Conservation (phyloP, 2,113 vertebrate genomes). For the Addax nasomaculatus region DNA sequence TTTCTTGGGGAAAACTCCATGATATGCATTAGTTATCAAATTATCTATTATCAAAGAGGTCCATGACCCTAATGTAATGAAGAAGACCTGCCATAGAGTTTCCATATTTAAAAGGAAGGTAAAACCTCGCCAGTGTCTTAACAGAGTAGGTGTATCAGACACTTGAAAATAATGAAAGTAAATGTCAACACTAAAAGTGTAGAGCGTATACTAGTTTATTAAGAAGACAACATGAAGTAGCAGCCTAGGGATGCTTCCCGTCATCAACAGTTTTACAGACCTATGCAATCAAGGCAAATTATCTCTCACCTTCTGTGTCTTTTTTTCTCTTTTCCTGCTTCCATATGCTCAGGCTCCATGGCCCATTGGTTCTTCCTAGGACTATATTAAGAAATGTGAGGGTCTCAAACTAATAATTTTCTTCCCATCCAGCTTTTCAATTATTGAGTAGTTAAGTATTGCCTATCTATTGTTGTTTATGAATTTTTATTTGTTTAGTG, state of each 20-base stretch:
- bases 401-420: background rate
- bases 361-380: background rate
- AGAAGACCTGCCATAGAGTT: background rate
- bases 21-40: background rate
- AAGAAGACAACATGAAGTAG: background rate
- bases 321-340: background rate
- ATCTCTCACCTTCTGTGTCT: background rate
- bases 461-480: background rate
- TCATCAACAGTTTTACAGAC: background rate
- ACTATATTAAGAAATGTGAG: background rate
- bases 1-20: background rate
- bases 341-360: background rate
- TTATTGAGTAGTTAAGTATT: background rate
- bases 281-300: background rate
- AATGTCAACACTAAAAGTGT: background rate
- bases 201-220: background rate
- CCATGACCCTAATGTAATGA: background rate
- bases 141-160: background rate
- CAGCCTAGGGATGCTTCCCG: background rate
- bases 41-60: background rate
- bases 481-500: background rate
- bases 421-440: background rate
- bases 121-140: background rate
- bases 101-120: background rate
- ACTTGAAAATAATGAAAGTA: background rate